Evolutionary conservation across 2,113 vertebrate genomes (phyloP).

Genomic region (Antechinus stuartii): DNA sequence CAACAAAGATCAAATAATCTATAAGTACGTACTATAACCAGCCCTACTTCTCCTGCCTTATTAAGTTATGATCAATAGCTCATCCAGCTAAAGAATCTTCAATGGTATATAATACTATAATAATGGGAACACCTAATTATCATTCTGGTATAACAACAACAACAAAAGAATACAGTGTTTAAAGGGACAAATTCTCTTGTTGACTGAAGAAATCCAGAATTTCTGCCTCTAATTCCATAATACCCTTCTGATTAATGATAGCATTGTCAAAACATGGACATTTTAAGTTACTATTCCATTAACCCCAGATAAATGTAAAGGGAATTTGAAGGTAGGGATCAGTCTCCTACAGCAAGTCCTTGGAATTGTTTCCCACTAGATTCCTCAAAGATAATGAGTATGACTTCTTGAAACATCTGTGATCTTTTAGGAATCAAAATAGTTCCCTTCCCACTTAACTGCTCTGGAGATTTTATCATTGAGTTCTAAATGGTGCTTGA

Average conservation of each 20-base stretch:
- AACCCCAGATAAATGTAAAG: background rate
- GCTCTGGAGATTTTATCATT: background rate
- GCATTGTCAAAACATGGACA: background rate
- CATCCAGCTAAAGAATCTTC: background rate
- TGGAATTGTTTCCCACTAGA: background rate
- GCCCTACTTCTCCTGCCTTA: background rate
- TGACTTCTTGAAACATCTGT: background rate
- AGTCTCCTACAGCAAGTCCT: background rate
- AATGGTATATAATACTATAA: background rate
- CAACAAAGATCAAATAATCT: background rate
- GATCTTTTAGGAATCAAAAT: background rate
- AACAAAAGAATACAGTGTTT: background rate
- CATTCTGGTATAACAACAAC: background rate
- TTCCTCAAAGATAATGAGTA: background rate
- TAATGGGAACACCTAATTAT: background rate
- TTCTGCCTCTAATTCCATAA: background rate
- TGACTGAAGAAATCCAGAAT: background rate
- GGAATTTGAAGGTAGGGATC: background rate
- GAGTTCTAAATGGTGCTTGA: background rate
- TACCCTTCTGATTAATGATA: background rate
- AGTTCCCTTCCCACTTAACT: background rate
- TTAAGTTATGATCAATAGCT: background rate
- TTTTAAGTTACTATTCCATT: background rate
- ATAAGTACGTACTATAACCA: background rate
- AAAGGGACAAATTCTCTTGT: background rate